Evolutionary conservation across 2,797 vertebrate genomes (phyloP).

Genomic region (Cirrhinus molitorella): DNA sequence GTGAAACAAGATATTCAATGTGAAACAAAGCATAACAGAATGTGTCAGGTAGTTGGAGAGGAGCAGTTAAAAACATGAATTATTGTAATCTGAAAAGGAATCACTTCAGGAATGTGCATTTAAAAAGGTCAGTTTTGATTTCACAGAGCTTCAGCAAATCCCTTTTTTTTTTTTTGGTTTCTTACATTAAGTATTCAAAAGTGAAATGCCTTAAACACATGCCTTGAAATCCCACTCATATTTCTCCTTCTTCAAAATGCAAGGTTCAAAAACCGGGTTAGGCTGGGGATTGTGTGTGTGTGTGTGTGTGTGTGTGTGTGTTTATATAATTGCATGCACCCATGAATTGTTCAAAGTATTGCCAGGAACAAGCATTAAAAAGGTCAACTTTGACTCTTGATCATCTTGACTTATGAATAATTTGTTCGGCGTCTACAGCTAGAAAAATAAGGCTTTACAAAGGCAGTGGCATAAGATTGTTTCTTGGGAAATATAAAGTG

Average conservation of each 20-base stretch:
- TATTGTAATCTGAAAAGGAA: not conserved
- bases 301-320: not conserved
- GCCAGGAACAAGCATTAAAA: not conserved
- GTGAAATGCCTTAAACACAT: not conserved
- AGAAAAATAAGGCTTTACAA: slow-evolving; percentile 6
- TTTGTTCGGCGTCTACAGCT: slow-evolving; percentile 1
- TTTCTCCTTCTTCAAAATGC: not conserved
- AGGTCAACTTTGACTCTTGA: not conserved
- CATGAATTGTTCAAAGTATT: not conserved
- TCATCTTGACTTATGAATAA: not conserved
- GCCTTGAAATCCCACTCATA: too few species aligned
- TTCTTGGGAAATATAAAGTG: slow-evolving; percentile 13
- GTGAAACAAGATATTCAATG: not conserved
- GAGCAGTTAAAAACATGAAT: not conserved
- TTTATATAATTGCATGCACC: not conserved
- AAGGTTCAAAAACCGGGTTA: not conserved
- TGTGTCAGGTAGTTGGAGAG: not conserved
- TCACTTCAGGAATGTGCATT: not conserved
- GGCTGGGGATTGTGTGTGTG: not conserved
- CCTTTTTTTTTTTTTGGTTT: not conserved
- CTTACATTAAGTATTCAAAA: not conserved
- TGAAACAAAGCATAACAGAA: not conserved
- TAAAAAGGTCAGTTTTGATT: not conserved
- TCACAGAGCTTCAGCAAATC: not conserved
- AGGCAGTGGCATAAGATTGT: not conserved